Evolutionary conservation across 2,888 invertebrate genomes (phyloP).

Genomic region (Mythimna lalbum): DNA sequence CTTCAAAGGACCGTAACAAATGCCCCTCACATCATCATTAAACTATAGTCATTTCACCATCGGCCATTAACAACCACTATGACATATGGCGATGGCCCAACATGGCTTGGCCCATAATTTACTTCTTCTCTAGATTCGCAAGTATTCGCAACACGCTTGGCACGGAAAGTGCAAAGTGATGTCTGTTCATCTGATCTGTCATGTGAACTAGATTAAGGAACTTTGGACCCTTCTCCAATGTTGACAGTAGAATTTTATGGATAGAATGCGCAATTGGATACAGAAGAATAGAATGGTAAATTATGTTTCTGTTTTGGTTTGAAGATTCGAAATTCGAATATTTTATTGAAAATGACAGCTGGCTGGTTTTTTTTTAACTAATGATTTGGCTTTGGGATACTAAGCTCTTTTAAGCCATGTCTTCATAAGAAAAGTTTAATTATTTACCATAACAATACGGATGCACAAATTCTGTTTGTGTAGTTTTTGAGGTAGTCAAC

Average conservation of each 20-base stretch:
- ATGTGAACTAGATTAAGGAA: constrained; percentile 12
- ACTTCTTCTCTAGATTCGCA: constrained; percentile 25
- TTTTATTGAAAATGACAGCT: too few species aligned
- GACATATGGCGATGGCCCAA: constrained; percentile 34
- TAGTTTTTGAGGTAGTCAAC: too few species aligned
- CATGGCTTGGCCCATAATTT: constrained; percentile 18
- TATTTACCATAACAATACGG: too few species aligned
- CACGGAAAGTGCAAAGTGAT: constrained; percentile 49
- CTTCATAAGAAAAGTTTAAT: too few species aligned
- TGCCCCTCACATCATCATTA: constrained; percentile 47
- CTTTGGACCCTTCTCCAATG: constrained; percentile 7
- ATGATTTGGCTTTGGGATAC: too few species aligned
- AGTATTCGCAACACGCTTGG: constrained; percentile 43
- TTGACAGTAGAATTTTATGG: neutral
- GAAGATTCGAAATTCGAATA: too few species aligned
- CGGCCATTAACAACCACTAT: constrained; percentile 32
- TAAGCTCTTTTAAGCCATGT: too few species aligned
- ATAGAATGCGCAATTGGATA: too few species aligned
- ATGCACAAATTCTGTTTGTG: too few species aligned
- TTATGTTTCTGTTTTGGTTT: too few species aligned
- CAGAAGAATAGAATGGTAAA: too few species aligned
- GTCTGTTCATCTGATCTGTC: constrained; percentile 34
- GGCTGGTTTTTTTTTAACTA: too few species aligned
- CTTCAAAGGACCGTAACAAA: constrained; percentile 44
- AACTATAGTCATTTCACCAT: constrained; percentile 41